Base-by-base conservation (phyloP, 1,140 invertebrate genomes). In the Bombus affinis region DNA sequence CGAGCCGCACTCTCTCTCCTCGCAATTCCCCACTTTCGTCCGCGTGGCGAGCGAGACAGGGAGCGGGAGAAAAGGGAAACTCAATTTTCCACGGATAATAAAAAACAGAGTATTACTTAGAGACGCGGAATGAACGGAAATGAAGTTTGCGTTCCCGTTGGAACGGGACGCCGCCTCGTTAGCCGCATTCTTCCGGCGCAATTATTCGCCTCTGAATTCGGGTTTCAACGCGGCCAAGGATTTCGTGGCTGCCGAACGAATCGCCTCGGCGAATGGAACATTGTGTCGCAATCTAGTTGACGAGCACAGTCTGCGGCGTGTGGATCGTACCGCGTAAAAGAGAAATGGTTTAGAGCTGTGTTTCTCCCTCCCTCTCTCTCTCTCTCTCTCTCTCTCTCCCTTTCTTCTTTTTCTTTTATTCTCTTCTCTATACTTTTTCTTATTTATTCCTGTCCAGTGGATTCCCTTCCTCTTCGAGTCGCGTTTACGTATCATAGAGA, bases 31-130 rank as follows among this genome's bases (percentile, higher is more conserved):
- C 9, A 15, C 32, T 44, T 32, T n/a, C 42, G 13, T 53, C 47
- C 47, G 47, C 47, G 47, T 13, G 32, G 12, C n/a, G 59, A 72
- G 77, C 71, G 44, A 37, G 65, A 57, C 37, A 80, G 66, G 44
- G 37, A 44, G 76, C n/a, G 6, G 57, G 53, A 59, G 88, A 83
- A 87, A 85, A 90, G 81, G 80, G 81, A 91, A 91, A 91, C 89
- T 90, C 89, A 89, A 91, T 88, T 90, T 89, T 88, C 89, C 78
- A 86, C 87, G 86, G 82, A 88, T 88, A 88, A 90, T 86, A 88
- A 90, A 88, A 90, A 90, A 85, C 80, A 86, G 82, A 78, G 76
- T 80, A 79, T 85, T 85, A 85, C 83, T 85, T 85, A 59, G 77
- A 81, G 73, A 89, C 47, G 72, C 53, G 73, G 73, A 87, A 81